A percentile compares a stretch with the other conserved stretches of the same genome.
Evolutionary conservation across 2,888 invertebrate species (phyloP).

Genomic region (Drosophila basisetae): DNA sequence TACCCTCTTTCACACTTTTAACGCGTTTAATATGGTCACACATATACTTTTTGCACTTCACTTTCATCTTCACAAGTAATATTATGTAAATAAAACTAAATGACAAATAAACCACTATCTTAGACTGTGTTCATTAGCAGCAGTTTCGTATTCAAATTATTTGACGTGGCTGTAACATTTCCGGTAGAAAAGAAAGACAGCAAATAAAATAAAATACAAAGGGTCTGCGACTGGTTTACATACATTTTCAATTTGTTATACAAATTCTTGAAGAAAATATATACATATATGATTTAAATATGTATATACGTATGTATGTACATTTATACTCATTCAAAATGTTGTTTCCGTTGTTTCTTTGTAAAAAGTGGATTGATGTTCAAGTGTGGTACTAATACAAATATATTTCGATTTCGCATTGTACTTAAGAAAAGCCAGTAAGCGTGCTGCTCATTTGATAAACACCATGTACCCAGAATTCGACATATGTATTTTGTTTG

Average conservation of each 20-base stretch:
- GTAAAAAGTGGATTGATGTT: conserved; percentile 3
- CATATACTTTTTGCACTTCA: not conserved
- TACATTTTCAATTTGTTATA: not conserved
- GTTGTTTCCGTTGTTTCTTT: not conserved
- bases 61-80: not conserved
- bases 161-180: conserved; percentile 2
- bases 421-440: not conserved
- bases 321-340: conserved; percentile 6
- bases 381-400: conserved; percentile 6
- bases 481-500: not conserved
- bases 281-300: not conserved
- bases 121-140: not conserved
- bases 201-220: conserved; percentile 1
- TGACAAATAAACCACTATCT: not conserved
- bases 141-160: conserved; percentile 4
- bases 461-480: not conserved
- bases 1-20: not conserved
- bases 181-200: not conserved
- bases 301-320: too few species aligned
- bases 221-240: not conserved
- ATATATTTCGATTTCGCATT: conserved; percentile 7
- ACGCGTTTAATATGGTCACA: not conserved
- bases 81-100: conserved; percentile 3
- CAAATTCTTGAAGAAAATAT: not conserved
- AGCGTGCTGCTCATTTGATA: not conserved